Conservation (phyloP, 2,113 vertebrate genomes). For the Zootoca vivipara region DNA sequence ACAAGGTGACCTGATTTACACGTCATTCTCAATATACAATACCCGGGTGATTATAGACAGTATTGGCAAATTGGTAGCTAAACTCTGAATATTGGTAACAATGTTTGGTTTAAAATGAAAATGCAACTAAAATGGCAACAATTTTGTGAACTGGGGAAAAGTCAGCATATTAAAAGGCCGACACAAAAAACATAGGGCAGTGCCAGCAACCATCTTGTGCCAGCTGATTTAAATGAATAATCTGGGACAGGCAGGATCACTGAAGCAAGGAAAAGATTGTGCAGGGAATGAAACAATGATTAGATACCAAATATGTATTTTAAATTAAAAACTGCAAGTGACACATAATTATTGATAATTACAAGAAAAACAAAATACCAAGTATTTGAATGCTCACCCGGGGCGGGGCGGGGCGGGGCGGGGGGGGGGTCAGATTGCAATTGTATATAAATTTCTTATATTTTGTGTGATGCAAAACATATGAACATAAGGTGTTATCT, state of each 20-base stretch:
- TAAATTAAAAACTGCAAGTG: slow-evolving; percentile 46
- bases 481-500: slow-evolving; percentile 11
- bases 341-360: slow-evolving; percentile 45
- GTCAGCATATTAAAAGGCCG: background rate
- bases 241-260: background rate
- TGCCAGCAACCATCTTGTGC: slow-evolving; percentile 14
- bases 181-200: background rate
- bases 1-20: background rate
- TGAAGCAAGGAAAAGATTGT: slow-evolving; percentile 32
- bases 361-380: slow-evolving; percentile 58
- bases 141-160: slow-evolving; percentile 3
- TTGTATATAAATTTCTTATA: background rate
- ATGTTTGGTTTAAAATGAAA: background rate
- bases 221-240: slow-evolving; percentile 22
- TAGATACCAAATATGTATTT: background rate
- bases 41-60: background rate
- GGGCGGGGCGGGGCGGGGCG: slow-evolving; percentile 18
- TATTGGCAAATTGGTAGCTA: background rate
- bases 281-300: slow-evolving; percentile 39
- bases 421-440: background rate
- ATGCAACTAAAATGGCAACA: slow-evolving; percentile 10
- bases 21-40: background rate
- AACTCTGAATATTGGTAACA: background rate
- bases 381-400: slow-evolving; percentile 45
- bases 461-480: slow-evolving; percentile 47